A percentile compares a stretch with the other conserved stretches of the same genome.
These are phyloP conservation scores for Branchinecta sandiegonensis DNA, from an alignment of 2,888 invertebrate species.

Conservation along the genomic window DNA sequence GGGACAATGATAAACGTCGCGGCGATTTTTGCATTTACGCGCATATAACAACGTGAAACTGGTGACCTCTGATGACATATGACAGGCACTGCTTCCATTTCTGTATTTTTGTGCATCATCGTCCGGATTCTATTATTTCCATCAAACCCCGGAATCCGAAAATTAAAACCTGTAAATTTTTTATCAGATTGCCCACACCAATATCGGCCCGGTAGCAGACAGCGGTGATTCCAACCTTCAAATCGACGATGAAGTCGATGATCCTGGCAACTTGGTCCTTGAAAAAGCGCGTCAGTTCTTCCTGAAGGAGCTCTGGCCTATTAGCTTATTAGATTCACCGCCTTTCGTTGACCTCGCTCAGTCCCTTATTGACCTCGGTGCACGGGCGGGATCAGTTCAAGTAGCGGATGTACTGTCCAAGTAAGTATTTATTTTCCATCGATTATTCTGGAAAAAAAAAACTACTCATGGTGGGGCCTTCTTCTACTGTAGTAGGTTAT, in stretches of 20 bases:
- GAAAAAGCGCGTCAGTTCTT: slow-evolving; percentile 11
- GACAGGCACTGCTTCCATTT: too few species aligned
- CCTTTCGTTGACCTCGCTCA: not conserved
- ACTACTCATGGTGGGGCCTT: too few species aligned
- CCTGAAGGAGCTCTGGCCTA: slow-evolving; percentile 2
- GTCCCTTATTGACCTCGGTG: not conserved
- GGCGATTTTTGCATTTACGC: too few species aligned
- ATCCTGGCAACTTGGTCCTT: not conserved
- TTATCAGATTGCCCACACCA: not conserved
- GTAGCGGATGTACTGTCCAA: not conserved
- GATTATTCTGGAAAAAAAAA: too few species aligned
- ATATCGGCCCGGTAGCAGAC: not conserved
- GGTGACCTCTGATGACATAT: too few species aligned
- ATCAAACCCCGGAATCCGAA: too few species aligned
- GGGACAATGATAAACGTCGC: too few species aligned
- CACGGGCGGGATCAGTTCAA: slow-evolving; percentile 11
- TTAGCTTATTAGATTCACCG: not conserved
- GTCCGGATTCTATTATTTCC: too few species aligned
- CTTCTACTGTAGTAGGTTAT: too few species aligned
- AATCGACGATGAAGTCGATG: not conserved
- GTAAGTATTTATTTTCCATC: not conserved
- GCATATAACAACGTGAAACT: too few species aligned
- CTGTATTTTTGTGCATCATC: too few species aligned
- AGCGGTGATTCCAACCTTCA: not conserved
- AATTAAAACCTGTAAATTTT: not conserved